These are phyloP conservation scores for Thamnophis elegans DNA, from an alignment of 2,797 vertebrate genomes.

Conservation along the genomic window DNA sequence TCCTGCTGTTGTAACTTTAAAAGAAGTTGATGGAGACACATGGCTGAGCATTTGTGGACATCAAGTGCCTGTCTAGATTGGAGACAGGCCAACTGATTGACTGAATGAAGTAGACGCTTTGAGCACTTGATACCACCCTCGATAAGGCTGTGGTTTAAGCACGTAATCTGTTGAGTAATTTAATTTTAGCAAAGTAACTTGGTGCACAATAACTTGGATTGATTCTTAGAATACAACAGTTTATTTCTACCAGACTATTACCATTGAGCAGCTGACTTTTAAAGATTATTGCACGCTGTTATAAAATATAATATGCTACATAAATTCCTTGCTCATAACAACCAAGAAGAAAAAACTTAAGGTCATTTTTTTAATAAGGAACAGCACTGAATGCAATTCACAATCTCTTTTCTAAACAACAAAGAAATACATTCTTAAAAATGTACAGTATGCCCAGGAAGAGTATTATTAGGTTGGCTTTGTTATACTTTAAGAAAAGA, in stretches of 20 bases:
- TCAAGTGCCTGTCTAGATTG: background rate
- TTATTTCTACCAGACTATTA: background rate
- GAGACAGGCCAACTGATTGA: background rate
- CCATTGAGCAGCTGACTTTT: background rate
- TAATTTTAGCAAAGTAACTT: background rate
- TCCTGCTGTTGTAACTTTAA: background rate
- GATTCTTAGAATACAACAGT: background rate
- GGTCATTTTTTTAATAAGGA: conserved; percentile 28
- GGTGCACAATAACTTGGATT: background rate
- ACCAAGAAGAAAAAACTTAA: conserved; percentile 18
- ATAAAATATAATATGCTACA: background rate
- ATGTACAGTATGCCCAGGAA: conserved; percentile 4
- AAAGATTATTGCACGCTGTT: background rate
- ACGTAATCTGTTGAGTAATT: background rate
- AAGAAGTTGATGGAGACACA: background rate
- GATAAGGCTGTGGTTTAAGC: background rate
- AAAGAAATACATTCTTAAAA: conserved; percentile 34
- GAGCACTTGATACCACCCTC: background rate
- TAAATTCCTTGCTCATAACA: background rate
- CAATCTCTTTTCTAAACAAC: conserved; percentile 29
- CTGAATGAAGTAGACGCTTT: background rate
- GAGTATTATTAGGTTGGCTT: conserved; percentile 52
- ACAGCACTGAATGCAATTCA: conserved; percentile 28
- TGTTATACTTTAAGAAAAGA: conserved; percentile 48
- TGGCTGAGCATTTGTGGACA: background rate